A percentile compares a stretch with the other conserved stretches of the same genome.
Conservation (phyloP, 2,797 vertebrate species). For the Schizopygopsis malacanthus region DNA sequence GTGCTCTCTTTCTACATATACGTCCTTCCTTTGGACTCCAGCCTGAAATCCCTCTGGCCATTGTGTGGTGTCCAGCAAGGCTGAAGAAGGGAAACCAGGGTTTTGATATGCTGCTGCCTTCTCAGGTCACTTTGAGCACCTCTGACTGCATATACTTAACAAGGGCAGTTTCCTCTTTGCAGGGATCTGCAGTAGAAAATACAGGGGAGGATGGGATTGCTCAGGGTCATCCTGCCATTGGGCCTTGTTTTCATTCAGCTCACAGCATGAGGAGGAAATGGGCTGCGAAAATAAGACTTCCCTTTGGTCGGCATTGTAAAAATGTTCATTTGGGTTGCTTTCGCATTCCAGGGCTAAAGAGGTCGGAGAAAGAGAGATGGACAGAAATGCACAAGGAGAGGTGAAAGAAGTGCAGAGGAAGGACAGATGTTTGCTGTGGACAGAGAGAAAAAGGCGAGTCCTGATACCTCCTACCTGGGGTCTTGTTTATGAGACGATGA, state of each 20-base stretch:
- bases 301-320: constrained; percentile 44
- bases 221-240: constrained; percentile 76
- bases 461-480: constrained; percentile 38
- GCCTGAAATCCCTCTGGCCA: constrained; percentile 51
- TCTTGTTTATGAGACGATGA: constrained; percentile 41
- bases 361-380: constrained; percentile 36
- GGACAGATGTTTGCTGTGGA: constrained; percentile 46
- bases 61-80: constrained; percentile 53
- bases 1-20: constrained; percentile 35
- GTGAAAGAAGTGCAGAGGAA: constrained; percentile 35
- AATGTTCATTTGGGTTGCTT: constrained; percentile 42
- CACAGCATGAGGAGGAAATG: constrained; percentile 54
- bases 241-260: constrained; percentile 57
- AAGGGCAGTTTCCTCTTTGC: constrained; percentile 80
- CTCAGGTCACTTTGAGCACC: constrained; percentile 70
- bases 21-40: constrained; percentile 51
- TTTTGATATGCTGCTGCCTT: constrained; percentile 52
- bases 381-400: constrained; percentile 54
- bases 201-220: constrained; percentile 72
- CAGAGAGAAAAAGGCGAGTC: constrained; percentile 35
- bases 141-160: constrained; percentile 75
- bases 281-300: constrained; percentile 48
- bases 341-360: constrained; percentile 53
- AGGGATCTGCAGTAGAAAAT: constrained; percentile 77
- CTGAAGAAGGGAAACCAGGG: constrained; percentile 52